Percentiles rank a stretch among this genome's conserved stretches.
Evolutionary conservation across 1,140 invertebrate genomes (phyloP).

Genomic region (Calliopsis andreniformis): DNA sequence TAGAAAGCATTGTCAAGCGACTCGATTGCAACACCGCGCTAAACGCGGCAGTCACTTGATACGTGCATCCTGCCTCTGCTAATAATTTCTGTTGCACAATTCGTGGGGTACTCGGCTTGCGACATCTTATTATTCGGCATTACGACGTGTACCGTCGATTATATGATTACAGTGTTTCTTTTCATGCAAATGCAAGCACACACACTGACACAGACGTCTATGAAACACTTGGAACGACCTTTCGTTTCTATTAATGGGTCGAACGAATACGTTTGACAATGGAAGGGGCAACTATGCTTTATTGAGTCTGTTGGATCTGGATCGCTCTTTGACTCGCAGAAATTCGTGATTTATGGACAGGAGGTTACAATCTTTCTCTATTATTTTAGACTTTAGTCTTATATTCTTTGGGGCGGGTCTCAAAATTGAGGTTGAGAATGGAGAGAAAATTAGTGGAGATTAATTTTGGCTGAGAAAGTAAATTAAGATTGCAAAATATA

Average conservation of each 20-base stretch:
- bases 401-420: too few species aligned
- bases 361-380: too few species aligned
- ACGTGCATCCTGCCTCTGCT: constrained; percentile 7
- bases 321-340: not conserved
- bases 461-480: too few species aligned
- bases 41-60: constrained; percentile 7
- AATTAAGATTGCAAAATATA: too few species aligned
- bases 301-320: not conserved
- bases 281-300: not conserved
- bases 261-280: not conserved
- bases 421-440: too few species aligned
- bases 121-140: constrained; percentile 15
- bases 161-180: not conserved
- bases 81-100: constrained; percentile 31
- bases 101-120: not conserved
- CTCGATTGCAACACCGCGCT: not conserved
- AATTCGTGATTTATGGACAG: too few species aligned
- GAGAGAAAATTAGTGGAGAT: too few species aligned
- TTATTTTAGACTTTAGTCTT: too few species aligned
- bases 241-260: not conserved
- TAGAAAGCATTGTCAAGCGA: constrained; percentile 17
- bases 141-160: not conserved
- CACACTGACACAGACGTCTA: not conserved
- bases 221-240: not conserved
- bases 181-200: not conserved